Base-by-base conservation (phyloP, 2,888 invertebrate species). In the Lasioglossum morio region DNA sequence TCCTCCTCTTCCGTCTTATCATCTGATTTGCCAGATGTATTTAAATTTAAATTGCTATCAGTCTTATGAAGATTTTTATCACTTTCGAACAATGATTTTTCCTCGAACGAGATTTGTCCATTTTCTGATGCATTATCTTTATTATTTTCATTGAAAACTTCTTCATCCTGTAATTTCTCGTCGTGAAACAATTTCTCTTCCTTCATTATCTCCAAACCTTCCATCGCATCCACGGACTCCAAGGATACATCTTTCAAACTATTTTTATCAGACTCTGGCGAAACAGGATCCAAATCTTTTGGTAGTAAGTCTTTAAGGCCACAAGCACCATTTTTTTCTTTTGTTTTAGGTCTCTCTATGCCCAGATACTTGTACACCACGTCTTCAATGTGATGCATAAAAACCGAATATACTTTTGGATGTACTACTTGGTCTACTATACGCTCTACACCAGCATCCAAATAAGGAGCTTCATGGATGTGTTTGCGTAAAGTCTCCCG, bases 401-500 rank as follows among this genome's bases (percentile, higher is more conserved):
- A 98, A 19, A 98, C 97, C 4, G 98, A 97, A 87, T 97, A 97
- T 12, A 99, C 98, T 96, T 99, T 99, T 0, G 98, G 98, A 95
- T 98, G 98, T 0, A 99, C 98, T 0, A 99, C 98, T 96, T 99
- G 99, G 94, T 99, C 99, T 0, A 99, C 98, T 87, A 99, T 98
- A 89, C 99, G 97, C 94, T 99, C 98, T 4, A 99, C 98, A 14
- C 99, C 99, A 90, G 97, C 97, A 92, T 98, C 98, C 89, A 99
- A 96, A 95, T 98, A 98, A 72, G 98, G 98, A 79, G 98, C 98
- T 97, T 99, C 98, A 80, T 98, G 96, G 81, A 99, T 98, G 93
- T 98, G 98, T 93, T 98, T 98, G 74, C 99, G 96, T 2, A 99
- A 96, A 90, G 97, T 97, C 94, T 99, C 99, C 77, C 99, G 96